Base-by-base conservation (phyloP, 1,140 invertebrate species). In the Bombus haemorrhoidalis region DNA sequence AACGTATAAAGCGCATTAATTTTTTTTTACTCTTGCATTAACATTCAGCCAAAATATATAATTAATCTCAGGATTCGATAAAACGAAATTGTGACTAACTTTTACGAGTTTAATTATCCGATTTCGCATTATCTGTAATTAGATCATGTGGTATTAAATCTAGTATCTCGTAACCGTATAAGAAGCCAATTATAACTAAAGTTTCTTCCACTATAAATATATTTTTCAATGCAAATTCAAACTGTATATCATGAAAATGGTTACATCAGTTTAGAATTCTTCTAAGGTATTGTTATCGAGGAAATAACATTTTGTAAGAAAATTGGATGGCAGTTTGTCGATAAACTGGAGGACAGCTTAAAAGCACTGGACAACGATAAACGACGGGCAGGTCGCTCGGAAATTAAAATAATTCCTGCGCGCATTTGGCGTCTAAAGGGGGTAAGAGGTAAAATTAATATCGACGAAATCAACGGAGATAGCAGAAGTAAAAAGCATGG, bases 381-480 rank as follows among this genome's bases (percentile, higher is more conserved):
- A 53, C 34, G 47, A 59, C 3, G n/a, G 25, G 18, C 6, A 43
- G 22, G 12, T 9, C 0, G 80, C 15, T 6, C 12, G 22, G 68
- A 57, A 85, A 80, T 80, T 62, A 41, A 62, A 85, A 73, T 72
- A 80, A 80, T 73, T 85, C 41, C 28, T 22, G 39, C 13, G 28
- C 13, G 66, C n/a, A 25, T 69, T 84, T 47, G 25, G 15, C 75
- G 25, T 69, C 32, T 68, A 53, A 76, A 64, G 25, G 64, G 39
- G 37, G 18, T 68, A 57, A 64, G 57, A 25, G 47, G 25, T 25
- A 53, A 32, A 80, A 84, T 86, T 85, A 82, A 81, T 77, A 79
- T 68, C 41, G 57, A 72, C 57, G 83, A 85, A 72, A 80, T 41
- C 66, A 57, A 37, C 34, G 72, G 0, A 18, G 68, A 22, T 39